A percentile compares a stretch with the other conserved stretches of the same genome.
Evolutionary conservation across 2,797 vertebrate species (phyloP).

Genomic region (Channallabes apus): DNA sequence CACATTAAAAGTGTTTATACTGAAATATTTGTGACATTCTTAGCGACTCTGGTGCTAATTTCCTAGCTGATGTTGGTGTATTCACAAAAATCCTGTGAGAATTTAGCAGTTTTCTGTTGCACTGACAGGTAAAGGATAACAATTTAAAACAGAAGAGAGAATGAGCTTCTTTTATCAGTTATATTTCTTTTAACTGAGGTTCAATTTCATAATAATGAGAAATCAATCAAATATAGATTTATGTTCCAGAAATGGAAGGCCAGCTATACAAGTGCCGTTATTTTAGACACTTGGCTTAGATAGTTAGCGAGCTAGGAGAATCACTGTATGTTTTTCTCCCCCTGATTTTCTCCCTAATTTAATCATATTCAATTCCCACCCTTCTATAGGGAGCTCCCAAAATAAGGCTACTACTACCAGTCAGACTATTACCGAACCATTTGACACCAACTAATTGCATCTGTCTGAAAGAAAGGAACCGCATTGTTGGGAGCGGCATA

Average conservation of each 20-base stretch:
- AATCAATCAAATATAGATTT: background rate
- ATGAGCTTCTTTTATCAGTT: background rate
- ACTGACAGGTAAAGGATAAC: background rate
- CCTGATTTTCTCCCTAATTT: too few relatives aligned
- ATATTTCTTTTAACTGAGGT: too few relatives aligned
- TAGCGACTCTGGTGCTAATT: background rate
- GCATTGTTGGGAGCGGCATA: too few relatives aligned
- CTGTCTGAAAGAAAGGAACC: too few relatives aligned
- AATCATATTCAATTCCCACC: too few relatives aligned
- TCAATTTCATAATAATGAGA: background rate
- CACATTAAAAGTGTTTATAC: background rate
- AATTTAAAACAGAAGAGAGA: background rate
- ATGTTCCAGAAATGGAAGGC: background rate
- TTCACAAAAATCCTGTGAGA: conserved; percentile 1
- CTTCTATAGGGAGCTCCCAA: too few relatives aligned
- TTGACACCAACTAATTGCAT: too few relatives aligned
- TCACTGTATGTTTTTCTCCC: background rate
- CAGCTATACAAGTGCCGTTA: too few relatives aligned
- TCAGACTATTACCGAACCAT: too few relatives aligned
- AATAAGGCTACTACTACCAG: too few relatives aligned
- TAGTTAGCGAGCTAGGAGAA: background rate
- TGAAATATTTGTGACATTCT: background rate
- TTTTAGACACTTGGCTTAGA: background rate
- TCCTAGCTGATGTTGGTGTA: background rate
- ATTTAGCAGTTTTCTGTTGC: background rate